Percentiles rank a stretch among this genome's conserved stretches.
Evolutionary conservation across 2,888 invertebrate species (phyloP).

Genomic region (Exocentrus adspersus): DNA sequence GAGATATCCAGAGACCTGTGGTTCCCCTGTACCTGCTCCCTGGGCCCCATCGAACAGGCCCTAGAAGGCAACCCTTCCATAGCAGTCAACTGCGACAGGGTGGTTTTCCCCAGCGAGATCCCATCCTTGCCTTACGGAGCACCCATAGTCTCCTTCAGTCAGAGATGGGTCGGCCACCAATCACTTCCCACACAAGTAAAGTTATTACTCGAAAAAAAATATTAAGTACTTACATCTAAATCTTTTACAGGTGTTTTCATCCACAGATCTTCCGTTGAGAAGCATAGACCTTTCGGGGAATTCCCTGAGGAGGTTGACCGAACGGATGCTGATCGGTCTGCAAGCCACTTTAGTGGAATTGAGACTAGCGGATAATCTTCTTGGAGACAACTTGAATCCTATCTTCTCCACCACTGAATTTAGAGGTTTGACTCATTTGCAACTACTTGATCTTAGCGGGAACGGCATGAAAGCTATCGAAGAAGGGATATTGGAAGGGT

Average conservation of each 20-base stretch:
- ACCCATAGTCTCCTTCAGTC: constrained; percentile 82
- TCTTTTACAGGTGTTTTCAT: constrained; percentile 73
- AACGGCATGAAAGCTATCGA: constrained; percentile 86
- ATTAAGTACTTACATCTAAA: background rate
- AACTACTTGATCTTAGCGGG: constrained; percentile 80
- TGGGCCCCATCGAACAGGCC: constrained; percentile 65
- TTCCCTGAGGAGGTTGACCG: constrained; percentile 80
- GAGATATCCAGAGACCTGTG: constrained; percentile 80
- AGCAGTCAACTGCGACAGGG: constrained; percentile 83
- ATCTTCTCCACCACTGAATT: constrained; percentile 90
- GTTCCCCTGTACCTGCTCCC: constrained; percentile 75
- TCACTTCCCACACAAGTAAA: constrained; percentile 80
- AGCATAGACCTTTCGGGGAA: constrained; percentile 86
- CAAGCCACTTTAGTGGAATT: constrained; percentile 76
- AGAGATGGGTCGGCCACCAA: constrained; percentile 83
- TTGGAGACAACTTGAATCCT: constrained; percentile 90
- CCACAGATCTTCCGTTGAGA: constrained; percentile 77
- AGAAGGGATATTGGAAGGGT: constrained; percentile 87
- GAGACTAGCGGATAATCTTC: constrained; percentile 80
- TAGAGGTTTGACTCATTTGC: constrained; percentile 77
- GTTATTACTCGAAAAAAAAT: too few species aligned
- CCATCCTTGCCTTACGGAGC: constrained; percentile 81
- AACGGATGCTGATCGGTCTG: constrained; percentile 76
- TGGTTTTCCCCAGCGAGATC: constrained; percentile 83
- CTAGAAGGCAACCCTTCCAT: constrained; percentile 66